These are phyloP conservation scores for Lypha dubia DNA, from an alignment of 2,888 invertebrate genomes.

Conservation along the genomic window DNA sequence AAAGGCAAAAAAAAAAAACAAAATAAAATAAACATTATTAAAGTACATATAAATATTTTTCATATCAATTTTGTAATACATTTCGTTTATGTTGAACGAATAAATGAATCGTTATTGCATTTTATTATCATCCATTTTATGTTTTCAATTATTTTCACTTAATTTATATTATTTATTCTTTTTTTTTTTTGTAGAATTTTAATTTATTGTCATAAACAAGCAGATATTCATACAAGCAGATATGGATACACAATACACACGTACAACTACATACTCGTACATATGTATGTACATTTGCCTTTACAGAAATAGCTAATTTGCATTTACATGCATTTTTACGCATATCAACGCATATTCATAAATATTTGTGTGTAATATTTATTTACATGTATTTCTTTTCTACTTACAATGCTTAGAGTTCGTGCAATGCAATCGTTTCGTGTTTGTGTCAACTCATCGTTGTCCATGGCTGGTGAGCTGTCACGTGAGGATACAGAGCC, in stretches of 20 bases:
- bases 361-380: background rate
- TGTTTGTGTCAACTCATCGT: slow-evolving; percentile 75
- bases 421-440: slow-evolving; percentile 81
- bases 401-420: slow-evolving; percentile 83
- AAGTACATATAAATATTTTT: slow-evolving; percentile 71
- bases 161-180: slow-evolving; percentile 68
- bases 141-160: slow-evolving; percentile 71
- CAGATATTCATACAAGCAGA: background rate
- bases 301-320: too few species aligned
- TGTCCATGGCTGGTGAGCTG: slow-evolving; percentile 81
- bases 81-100: slow-evolving; percentile 55
- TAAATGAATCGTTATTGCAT: slow-evolving; percentile 49
- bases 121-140: slow-evolving; percentile 69
- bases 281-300: background rate
- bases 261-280: too few species aligned
- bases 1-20: slow-evolving; percentile 11
- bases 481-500: slow-evolving; percentile 82
- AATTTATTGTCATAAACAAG: slow-evolving; percentile 59
- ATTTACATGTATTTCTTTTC: background rate
- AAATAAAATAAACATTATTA: slow-evolving; percentile 64
- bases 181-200: slow-evolving; percentile 61
- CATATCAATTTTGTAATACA: slow-evolving; percentile 70
- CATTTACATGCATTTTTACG: slow-evolving; percentile 11
- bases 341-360: background rate
- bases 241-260: background rate